Evolutionary conservation across 2,113 vertebrate species (phyloP).

Genomic region (Microcebus ravelobensis): DNA sequence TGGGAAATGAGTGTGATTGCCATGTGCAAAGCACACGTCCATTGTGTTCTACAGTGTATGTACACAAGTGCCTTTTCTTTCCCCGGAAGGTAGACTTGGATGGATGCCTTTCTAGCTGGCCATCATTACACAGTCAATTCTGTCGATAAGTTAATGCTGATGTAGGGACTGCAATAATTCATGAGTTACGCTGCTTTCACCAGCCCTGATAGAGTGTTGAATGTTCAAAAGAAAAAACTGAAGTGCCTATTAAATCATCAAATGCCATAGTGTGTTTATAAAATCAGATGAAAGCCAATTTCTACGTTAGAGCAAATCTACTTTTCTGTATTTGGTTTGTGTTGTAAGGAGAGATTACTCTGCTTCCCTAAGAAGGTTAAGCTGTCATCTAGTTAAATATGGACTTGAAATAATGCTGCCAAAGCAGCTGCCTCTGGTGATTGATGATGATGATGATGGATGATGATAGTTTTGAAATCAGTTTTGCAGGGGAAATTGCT

Average conservation of each 20-base stretch:
- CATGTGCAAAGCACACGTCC: too few species aligned
- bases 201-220: background rate
- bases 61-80: background rate
- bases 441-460: conserved; percentile 72
- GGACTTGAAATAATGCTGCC: conserved; percentile 62
- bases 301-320: background rate
- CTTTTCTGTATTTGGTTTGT: conserved; percentile 66
- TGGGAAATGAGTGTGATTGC: too few species aligned
- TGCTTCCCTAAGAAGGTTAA: conserved; percentile 77
- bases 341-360: conserved; percentile 39
- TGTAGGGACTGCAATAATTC: accelerated
- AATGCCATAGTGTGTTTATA: background rate
- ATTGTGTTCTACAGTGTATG: background rate
- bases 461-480: conserved; percentile 69
- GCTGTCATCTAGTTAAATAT: conserved; percentile 73
- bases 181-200: background rate
- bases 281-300: background rate
- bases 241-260: background rate
- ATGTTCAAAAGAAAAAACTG: background rate
- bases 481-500: conserved; percentile 71
- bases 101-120: background rate
- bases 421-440: conserved; percentile 51
- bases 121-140: background rate
- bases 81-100: background rate
- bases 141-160: background rate